Percentiles rank a stretch among this genome's conserved stretches.
phyloP scores from a whole-genome alignment of 2,797 vertebrate species.

The Babyrousa celebensis region DNA sequence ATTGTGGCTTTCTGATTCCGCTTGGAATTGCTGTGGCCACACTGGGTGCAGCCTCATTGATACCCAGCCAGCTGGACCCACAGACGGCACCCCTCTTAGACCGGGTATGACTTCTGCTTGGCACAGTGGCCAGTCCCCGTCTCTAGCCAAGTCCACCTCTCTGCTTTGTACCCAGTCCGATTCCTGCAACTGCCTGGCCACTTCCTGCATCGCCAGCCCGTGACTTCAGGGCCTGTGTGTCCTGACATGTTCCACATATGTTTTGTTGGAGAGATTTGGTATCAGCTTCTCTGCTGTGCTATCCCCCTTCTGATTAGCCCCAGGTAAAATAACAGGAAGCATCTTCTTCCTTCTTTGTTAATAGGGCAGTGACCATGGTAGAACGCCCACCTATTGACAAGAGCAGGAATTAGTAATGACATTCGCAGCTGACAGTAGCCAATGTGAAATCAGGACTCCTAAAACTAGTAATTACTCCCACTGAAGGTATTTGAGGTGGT shows the following conservation, averaged over 20 bases:
- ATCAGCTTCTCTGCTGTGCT: background rate
- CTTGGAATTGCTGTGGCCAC: background rate
- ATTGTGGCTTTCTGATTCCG: background rate
- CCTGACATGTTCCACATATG: background rate
- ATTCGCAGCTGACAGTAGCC: background rate
- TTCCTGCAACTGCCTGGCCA: background rate
- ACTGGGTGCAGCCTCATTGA: accelerated
- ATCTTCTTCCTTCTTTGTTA: background rate
- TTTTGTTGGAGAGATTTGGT: background rate
- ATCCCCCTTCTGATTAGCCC: background rate
- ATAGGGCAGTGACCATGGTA: background rate
- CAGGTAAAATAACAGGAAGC: background rate
- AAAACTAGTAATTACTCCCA: conserved; percentile 14
- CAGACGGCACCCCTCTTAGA: accelerated
- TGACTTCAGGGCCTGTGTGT: accelerated
- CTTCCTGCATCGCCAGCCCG: background rate
- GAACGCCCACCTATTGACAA: background rate
- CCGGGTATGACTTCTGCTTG: background rate
- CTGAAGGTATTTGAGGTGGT: background rate
- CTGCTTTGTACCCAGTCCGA: background rate
- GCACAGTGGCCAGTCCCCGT: accelerated
- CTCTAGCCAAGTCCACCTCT: background rate
- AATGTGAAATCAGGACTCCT: background rate
- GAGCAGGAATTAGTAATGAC: background rate
- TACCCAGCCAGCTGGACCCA: too few relatives aligned